phyloP scores from a whole-genome alignment of 37 sponge, comb jelly and placozoan genomes.

The Hexactinellida sp. region DNA sequence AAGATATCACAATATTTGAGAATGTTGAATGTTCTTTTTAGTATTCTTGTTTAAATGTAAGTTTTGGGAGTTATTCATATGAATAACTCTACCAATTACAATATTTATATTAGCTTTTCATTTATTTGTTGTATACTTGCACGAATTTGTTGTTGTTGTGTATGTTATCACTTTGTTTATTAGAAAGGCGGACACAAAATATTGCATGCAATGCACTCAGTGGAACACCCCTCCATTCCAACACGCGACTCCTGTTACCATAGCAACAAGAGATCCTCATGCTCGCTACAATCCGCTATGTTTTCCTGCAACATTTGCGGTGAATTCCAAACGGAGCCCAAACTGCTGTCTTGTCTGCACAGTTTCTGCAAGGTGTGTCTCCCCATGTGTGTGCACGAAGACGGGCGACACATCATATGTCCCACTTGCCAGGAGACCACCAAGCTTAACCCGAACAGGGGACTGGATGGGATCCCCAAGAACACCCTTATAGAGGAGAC shows the following conservation, averaged over 20 bases:
- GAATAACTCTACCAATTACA: background rate
- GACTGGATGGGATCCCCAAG: conserved; percentile 6
- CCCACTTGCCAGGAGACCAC: background rate
- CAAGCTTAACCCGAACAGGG: background rate
- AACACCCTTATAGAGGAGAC: background rate
- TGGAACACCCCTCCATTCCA: background rate
- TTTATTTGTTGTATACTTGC: background rate
- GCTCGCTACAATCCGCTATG: background rate
- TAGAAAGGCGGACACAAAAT: background rate
- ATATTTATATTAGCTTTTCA: no score
- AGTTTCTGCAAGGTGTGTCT: conserved; percentile 9
- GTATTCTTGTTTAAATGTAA: background rate
- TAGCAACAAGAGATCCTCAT: background rate
- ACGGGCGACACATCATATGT: background rate
- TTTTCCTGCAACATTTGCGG: background rate
- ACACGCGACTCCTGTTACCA: background rate
- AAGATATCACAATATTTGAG: background rate
- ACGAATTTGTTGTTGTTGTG: no score
- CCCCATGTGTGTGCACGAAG: background rate
- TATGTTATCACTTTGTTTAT: no score
- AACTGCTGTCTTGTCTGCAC: background rate
- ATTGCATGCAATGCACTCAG: background rate
- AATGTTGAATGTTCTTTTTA: background rate
- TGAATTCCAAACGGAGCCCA: background rate
- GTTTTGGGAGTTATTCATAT: no score